Conservation (phyloP, 2,888 invertebrate species). For the Amphimallon solstitiale region DNA sequence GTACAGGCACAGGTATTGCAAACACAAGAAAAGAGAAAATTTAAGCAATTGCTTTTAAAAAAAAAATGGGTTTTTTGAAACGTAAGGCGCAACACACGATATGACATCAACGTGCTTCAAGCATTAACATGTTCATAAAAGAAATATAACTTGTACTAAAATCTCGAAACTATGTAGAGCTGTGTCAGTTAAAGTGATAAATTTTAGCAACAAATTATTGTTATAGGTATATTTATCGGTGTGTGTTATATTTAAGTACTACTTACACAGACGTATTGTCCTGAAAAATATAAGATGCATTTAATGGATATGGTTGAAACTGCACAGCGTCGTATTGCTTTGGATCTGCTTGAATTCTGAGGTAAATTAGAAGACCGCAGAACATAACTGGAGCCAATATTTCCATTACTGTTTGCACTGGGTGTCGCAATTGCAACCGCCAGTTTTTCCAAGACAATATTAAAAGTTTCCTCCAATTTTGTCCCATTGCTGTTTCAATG, state of each 20-base stretch:
- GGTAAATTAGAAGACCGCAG: conserved; percentile 73
- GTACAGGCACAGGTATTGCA: too few species aligned
- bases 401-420: conserved; percentile 73
- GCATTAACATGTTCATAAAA: too few species aligned
- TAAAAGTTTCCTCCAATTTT: conserved; percentile 64
- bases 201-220: too few species aligned
- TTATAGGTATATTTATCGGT: background rate
- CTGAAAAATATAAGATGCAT: conserved; percentile 46
- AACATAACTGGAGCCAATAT: conserved; percentile 74
- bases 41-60: too few species aligned
- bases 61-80: too few species aligned
- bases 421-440: conserved; percentile 77
- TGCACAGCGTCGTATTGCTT: conserved; percentile 57
- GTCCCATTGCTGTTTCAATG: conserved; percentile 7
- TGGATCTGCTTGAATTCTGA: conserved; percentile 75
- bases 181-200: too few species aligned
- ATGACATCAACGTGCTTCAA: too few species aligned
- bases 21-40: too few species aligned
- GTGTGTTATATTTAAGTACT: background rate
- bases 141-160: too few species aligned
- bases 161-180: too few species aligned
- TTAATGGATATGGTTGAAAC: conserved; percentile 46
- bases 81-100: too few species aligned
- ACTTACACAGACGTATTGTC: conserved; percentile 7
- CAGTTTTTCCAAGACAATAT: conserved; percentile 87